Evolutionary conservation across 2,888 invertebrate genomes (phyloP), one percentile per base, ranked within the genome.

Genomic region (Ditylenchus weischeri): DNA sequence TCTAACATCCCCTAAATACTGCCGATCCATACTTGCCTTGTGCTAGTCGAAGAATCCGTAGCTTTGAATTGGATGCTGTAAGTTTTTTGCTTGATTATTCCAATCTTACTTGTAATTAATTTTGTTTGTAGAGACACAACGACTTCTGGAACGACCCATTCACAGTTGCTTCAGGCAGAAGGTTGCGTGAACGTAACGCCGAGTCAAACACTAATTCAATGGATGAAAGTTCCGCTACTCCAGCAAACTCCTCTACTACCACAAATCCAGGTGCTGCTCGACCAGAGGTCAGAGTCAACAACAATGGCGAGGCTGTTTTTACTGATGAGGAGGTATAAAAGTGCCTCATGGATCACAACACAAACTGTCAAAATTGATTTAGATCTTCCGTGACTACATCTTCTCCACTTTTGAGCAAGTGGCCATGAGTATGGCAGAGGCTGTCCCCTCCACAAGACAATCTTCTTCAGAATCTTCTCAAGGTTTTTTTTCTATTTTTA

Each of bases 141-240:
- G 51, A 66, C 51, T 66, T 66, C 57, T 66, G 66, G 66, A 66
- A 66, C 62, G 66, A 66, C 38, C 66, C 66, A 21, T 43, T 43
- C 21, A 66, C 66, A 5, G 48, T 65, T 15, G 64, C 64, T n/a
- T 62, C 62, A 29, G 66, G 66, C n/a, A 47, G 60, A 7, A 19
- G 18, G 29, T 62, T 62, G 47, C 66, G 62, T 15, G 51, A 50
- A 47, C 62, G 35, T n/a, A 15, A 19, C 38, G 15, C n/a, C 8
- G 21, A 38, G 13, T 57, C 50, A 13, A 38, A 62, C 35, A 54
- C 36, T 6, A 13, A 35, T 51, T 21, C 13, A n/a, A 62, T 23
- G 47, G 48, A 49, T 60, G 47, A 47, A 18, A 43, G 19, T 10
- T 58, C 59, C 8, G 29, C 4, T 35, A 48, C 51, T 47, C 47